These are phyloP conservation scores for Rhogogaster chlorosoma DNA, from an alignment of 2,888 invertebrate genomes.

Conservation along the genomic window DNA sequence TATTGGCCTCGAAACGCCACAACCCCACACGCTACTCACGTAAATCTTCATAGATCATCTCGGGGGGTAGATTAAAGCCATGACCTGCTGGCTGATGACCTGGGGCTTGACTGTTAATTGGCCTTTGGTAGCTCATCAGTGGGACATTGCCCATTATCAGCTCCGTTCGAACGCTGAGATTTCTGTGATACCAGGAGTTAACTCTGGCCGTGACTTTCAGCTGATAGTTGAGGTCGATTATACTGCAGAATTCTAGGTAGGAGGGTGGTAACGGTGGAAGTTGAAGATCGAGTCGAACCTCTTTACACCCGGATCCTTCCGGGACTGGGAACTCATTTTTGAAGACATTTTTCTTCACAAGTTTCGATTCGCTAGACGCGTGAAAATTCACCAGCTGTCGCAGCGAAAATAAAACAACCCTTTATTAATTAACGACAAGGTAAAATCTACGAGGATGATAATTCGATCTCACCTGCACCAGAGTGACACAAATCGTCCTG, in stretches of 20 bases:
- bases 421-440: background rate
- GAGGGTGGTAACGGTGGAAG: conserved; percentile 33
- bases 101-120: background rate
- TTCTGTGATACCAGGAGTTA: conserved; percentile 5
- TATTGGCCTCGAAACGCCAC: background rate
- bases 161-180: background rate
- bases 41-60: background rate
- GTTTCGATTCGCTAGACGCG: background rate
- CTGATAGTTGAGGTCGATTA: conserved; percentile 35
- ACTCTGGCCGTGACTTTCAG: conserved; percentile 22
- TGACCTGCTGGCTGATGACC: background rate
- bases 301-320: background rate
- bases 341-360: background rate
- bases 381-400: background rate
- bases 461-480: conserved; percentile 20
- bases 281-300: background rate
- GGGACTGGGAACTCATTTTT: conserved; percentile 25
- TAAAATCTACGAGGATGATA: background rate
- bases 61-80: background rate
- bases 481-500: background rate
- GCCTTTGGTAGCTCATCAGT: conserved; percentile 26
- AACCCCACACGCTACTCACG: background rate
- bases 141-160: conserved; percentile 28
- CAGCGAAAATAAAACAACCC: background rate
- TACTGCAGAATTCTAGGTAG: conserved; percentile 7